These are phyloP conservation scores for Accipiter virgatus DNA, from an alignment of 2,113 vertebrate genomes.

Conservation along the genomic window DNA sequence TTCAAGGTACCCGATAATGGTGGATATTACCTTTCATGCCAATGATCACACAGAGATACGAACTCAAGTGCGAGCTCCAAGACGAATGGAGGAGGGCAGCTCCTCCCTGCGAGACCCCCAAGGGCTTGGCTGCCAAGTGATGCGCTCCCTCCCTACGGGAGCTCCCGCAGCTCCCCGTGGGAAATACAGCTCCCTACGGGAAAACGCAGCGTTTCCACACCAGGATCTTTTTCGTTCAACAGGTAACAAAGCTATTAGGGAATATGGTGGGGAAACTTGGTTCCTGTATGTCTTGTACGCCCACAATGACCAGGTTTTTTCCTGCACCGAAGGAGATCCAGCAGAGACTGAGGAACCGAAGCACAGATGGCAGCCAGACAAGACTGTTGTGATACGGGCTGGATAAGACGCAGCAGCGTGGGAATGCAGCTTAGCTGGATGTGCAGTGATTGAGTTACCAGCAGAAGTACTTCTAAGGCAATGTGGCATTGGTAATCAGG, in stretches of 20 bases:
- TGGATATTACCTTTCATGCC: neutral
- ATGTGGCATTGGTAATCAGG: neutral
- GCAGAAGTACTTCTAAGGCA: neutral
- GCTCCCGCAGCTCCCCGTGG: neutral
- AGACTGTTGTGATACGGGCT: neutral
- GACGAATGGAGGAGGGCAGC: neutral
- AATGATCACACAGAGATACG: neutral
- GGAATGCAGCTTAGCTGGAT: neutral
- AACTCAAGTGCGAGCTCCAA: neutral
- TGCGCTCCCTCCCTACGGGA: neutral
- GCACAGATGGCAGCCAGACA: neutral
- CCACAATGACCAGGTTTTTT: neutral
- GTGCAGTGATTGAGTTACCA: neutral
- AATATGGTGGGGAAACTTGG: neutral
- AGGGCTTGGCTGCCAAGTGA: neutral
- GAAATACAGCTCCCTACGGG: neutral
- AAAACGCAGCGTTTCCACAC: neutral
- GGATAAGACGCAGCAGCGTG: neutral
- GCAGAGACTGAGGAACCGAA: neutral
- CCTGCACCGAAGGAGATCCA: neutral
- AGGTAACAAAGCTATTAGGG: neutral
- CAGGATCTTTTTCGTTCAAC: neutral
- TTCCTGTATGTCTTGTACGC: neutral
- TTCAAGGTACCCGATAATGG: neutral
- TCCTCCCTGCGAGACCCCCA: neutral